Evolutionary conservation across 2,113 vertebrate genomes (phyloP), one percentile per base, ranked within the genome.

Genomic region (Helogale parvula): DNA sequence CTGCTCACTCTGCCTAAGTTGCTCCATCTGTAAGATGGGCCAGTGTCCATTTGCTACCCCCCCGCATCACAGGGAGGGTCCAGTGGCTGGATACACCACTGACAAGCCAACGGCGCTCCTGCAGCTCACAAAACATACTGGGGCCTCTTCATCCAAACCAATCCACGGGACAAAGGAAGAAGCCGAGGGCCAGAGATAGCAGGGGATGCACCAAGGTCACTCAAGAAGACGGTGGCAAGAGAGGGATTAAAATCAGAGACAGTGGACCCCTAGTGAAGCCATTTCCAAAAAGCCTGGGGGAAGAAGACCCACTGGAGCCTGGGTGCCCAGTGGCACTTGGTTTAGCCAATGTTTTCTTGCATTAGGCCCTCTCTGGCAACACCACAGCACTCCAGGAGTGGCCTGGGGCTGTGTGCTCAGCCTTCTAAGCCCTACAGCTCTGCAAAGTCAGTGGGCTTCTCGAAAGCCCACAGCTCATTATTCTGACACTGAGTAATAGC

Each of bases 401-500:
- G 31, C 65, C 77, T 41, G 50, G 38, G 69, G 27, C 5, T 29
- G 9, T 57, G 27, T 29, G 71, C 33, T 41, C 38, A 57, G 83
- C 52, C 79, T 92, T 57, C 52, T 3, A 74, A 38, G 88, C 35
- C 29, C 38, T 27, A 0, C 0, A 54, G 17, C 79, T 81, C 71
- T 71, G 45, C 88, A 89, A 60, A 93, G 93, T 90, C 93, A 65
- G 29, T 69, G 63, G 57, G 85, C 72, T 33, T 31, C 60, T 17
- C 65, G 35, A 12, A 94, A 85, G 54, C 68, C n/a, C n/a, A 47
- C 4, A 19, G 17, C 77, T 85, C 17, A 19, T 96, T 81, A 86
- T 83, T 68, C 88, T 69, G 85, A 97, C 93, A 88, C 54, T 94
- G 82, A 97, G 17, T 90, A 35, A 97, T n/a, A 45, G 45, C 50